Percentiles rank a stretch among this genome's conserved stretches.
Evolutionary conservation across 2,888 invertebrate genomes (phyloP).

Genomic region (Antitype chi): DNA sequence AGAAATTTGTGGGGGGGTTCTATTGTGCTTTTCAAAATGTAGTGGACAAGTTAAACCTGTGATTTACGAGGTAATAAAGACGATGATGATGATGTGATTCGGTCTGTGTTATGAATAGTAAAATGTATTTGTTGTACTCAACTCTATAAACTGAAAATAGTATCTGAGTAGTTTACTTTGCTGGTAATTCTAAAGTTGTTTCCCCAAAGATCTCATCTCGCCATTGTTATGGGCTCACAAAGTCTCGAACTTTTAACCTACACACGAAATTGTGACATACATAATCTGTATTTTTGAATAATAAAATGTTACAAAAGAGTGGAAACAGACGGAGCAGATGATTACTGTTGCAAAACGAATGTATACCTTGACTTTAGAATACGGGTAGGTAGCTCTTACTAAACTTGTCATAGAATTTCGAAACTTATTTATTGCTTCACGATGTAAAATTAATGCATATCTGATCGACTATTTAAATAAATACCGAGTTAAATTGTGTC

Average conservation of each 20-base stretch:
- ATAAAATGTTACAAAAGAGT: slow-evolving; percentile 38
- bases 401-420: slow-evolving; percentile 59
- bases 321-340: slow-evolving; percentile 14
- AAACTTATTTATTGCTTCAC: slow-evolving; percentile 48
- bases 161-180: background rate
- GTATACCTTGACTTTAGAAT: slow-evolving; percentile 61
- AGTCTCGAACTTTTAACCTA: slow-evolving; percentile 12
- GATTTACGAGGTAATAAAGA: too few relatives aligned
- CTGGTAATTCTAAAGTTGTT: background rate
- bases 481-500: background rate
- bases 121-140: background rate
- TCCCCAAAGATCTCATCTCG: background rate
- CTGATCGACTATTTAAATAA: background rate
- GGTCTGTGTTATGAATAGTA: background rate
- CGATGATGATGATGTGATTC: background rate
- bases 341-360: slow-evolving; percentile 58
- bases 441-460: slow-evolving; percentile 2
- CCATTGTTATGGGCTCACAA: slow-evolving; percentile 29
- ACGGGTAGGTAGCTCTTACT: slow-evolving; percentile 23
- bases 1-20: background rate
- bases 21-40: background rate
- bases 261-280: slow-evolving; percentile 35
- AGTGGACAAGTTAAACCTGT: background rate
- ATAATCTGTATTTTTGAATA: slow-evolving; percentile 16
- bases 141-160: background rate